Evolutionary conservation across 2,888 invertebrate species (phyloP).

Genomic region (Hetaerina titia): DNA sequence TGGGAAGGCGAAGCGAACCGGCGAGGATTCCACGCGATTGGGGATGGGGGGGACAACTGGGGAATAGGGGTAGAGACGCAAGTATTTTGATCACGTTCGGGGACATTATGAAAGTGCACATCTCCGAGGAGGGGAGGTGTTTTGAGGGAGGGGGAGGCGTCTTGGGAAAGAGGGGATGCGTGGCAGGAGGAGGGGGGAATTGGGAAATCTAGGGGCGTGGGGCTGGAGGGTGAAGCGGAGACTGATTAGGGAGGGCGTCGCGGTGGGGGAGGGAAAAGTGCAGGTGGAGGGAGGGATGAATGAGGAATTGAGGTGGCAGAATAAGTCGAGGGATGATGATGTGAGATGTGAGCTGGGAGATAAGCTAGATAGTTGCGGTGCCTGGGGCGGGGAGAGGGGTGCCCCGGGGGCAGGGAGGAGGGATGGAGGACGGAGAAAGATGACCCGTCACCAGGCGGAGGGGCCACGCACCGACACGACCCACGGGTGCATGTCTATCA

Average conservation of each 20-base stretch:
- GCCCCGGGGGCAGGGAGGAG: neutral
- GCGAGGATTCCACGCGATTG: neutral
- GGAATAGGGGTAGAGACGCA: neutral
- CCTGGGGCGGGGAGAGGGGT: neutral
- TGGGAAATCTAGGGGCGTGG: neutral
- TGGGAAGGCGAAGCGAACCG: neutral
- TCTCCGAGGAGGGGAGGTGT: neutral
- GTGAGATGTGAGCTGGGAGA: neutral
- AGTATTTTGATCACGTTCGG: slow-evolving; percentile 64
- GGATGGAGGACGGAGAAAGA: neutral
- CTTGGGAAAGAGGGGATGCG: neutral
- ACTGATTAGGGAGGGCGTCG: neutral
- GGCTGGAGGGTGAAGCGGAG: neutral
- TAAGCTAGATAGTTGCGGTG: neutral
- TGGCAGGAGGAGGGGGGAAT: neutral
- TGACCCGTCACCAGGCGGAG: neutral
- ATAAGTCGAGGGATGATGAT: slow-evolving; percentile 18
- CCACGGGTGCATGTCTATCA: no score
- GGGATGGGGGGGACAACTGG: neutral
- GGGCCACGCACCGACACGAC: no score
- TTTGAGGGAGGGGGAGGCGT: neutral
- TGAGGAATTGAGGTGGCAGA: slow-evolving; percentile 29
- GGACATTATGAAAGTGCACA: slow-evolving; percentile 63
- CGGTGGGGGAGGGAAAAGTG: neutral
- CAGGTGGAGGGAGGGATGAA: neutral